Evolutionary conservation across 2,888 invertebrate species (phyloP).

Genomic region (Scaptomyza caliginosa): DNA sequence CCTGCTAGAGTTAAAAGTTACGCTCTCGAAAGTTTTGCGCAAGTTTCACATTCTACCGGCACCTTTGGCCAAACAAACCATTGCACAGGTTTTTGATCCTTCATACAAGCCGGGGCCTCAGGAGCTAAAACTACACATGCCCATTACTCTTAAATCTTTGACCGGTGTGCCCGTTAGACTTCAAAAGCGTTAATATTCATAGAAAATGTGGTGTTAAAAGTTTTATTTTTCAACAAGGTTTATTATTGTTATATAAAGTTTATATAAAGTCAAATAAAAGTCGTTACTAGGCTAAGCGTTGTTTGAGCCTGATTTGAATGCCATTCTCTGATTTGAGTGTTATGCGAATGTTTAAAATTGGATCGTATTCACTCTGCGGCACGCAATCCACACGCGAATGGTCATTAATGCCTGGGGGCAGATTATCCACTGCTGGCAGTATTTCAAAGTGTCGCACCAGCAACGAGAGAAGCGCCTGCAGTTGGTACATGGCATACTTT

Average conservation of each 20-base stretch:
- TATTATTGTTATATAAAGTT: too few relatives aligned
- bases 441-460: constrained; percentile 85
- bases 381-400: constrained; percentile 68
- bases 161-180: constrained; percentile 49
- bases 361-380: constrained; percentile 79
- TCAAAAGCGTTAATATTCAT: constrained; percentile 15
- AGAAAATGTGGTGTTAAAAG: too few relatives aligned
- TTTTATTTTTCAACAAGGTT: too few relatives aligned
- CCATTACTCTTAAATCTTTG: constrained; percentile 52
- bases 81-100: constrained; percentile 58
- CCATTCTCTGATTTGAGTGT: constrained; percentile 85
- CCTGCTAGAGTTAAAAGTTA: constrained; percentile 86
- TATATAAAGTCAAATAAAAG: too few relatives aligned
- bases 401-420: constrained; percentile 75
- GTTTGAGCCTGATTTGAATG: constrained; percentile 83
- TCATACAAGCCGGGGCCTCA: constrained; percentile 36
- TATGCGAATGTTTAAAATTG: constrained; percentile 84
- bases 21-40: constrained; percentile 85
- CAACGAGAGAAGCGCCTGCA: constrained; percentile 85
- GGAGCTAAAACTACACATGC: constrained; percentile 39
- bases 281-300: constrained; percentile 25
- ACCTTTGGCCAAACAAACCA: constrained; percentile 81
- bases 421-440: constrained; percentile 66
- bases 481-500: constrained; percentile 85
- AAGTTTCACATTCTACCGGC: constrained; percentile 83